Base-by-base conservation (phyloP, 1,140 invertebrate genomes). In the Magallana angulata region DNA sequence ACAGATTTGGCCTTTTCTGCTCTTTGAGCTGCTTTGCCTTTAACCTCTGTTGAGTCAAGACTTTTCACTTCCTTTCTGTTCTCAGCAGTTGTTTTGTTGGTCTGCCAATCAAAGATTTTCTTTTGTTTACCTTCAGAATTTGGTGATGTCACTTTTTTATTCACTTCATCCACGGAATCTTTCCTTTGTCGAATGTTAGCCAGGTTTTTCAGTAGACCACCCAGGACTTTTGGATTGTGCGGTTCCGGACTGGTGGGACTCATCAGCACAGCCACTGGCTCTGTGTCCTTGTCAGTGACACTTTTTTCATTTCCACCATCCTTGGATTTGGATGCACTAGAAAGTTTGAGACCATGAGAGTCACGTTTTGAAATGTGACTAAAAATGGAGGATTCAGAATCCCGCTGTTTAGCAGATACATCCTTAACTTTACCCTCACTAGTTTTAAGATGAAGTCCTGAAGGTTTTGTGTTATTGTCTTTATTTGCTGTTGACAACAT, bases 171-270 rank as follows among this genome's bases (percentile, higher is more conserved):
- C n/a, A 80, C 56, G 11, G 59, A 58, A 30, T 58, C 30, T 12
- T 85, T 87, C n/a, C 58, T 86, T 18, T 88, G 80, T 18, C 90
- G 60, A 56, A 91, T 62, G 81, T 88, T 87, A 8, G 89, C 89
- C 60, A 91, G 84, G 71, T 85, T 87, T 80, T 88, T 84, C 12
- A 91, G 85, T 57, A 91, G 59, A n/a, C 90, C 90, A 68, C 86
- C 88, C 6, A 90, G 12, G 36, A 91, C 85, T 57, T 87, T 68
- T 80, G 85, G 59, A 59, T 86, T 82, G 18, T 81, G 57, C 56
- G 84, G n/a, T 68, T 80, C 62, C 16, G 64, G 84, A 68, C 80
- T 86, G 57, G 85, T 80, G 18, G 64, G 64, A 18, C 64, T 71
- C 81, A 57, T 57, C 16, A 82, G 48, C 18, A 82, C 81, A 57